A percentile compares a stretch with the other conserved stretches of the same genome.
Evolutionary conservation across 1,140 invertebrate genomes (phyloP).

Genomic region (Conopomorpha cramerella): DNA sequence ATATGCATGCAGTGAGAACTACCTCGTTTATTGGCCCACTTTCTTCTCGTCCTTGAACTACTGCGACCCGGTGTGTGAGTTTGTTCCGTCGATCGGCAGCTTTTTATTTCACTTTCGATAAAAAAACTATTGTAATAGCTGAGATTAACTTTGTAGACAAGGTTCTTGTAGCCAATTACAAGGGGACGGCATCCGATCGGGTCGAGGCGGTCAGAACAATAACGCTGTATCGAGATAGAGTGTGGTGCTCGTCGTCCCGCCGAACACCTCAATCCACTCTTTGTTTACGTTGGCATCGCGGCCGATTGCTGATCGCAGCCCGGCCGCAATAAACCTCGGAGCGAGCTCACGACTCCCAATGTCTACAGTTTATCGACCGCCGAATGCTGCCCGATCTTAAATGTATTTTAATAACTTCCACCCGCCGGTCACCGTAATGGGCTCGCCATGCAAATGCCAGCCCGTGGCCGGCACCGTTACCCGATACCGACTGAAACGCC

Average conservation of each 20-base stretch:
- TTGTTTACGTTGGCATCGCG: slow-evolving; percentile 27
- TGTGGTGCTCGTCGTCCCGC: slow-evolving; percentile 13
- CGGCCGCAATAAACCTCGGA: slow-evolving; percentile 39
- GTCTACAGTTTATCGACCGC: slow-evolving; percentile 36
- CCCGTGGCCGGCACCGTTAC: slow-evolving; percentile 27
- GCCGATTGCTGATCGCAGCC: slow-evolving; percentile 28
- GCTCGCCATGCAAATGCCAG: slow-evolving; percentile 41
- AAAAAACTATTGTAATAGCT: slow-evolving; percentile 5
- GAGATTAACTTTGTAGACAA: too few relatives aligned
- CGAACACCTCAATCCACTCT: slow-evolving; percentile 27
- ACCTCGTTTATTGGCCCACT: slow-evolving; percentile 28
- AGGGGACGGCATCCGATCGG: slow-evolving; percentile 12
- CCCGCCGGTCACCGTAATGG: slow-evolving; percentile 29
- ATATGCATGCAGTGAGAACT: too few relatives aligned
- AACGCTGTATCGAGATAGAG: slow-evolving; percentile 26
- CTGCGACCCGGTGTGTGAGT: too few relatives aligned
- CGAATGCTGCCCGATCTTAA: slow-evolving; percentile 37
- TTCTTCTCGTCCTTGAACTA: slow-evolving; percentile 32
- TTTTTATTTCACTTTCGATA: slow-evolving; percentile 1
- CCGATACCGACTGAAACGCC: slow-evolving; percentile 29
- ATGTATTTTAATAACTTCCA: slow-evolving; percentile 47
- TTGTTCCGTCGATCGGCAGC: too few relatives aligned
- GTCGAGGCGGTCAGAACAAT: slow-evolving; percentile 16
- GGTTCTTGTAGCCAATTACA: slow-evolving; percentile 18
- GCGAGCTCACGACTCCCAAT: slow-evolving; percentile 41